phyloP scores from a whole-genome alignment of 1,140 invertebrate species.

The Ceratoteleas bidentatus region DNA sequence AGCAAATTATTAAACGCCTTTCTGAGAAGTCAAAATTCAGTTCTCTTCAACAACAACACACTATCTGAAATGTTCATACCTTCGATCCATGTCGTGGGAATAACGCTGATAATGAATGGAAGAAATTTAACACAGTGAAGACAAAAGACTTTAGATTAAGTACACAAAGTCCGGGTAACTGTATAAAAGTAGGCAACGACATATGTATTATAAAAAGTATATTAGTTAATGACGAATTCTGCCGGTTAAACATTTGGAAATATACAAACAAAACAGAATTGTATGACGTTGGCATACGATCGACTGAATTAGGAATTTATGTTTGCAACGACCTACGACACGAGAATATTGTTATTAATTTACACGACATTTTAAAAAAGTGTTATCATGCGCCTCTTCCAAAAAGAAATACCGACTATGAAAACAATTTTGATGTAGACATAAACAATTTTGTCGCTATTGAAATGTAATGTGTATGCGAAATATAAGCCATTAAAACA shows the following conservation, averaged over 20 bases:
- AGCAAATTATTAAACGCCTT: not conserved
- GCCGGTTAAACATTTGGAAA: slow-evolving; percentile 1
- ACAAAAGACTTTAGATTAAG: not conserved
- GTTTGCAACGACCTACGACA: slow-evolving; percentile 10
- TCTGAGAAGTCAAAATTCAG: not conserved
- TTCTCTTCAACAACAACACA: too few relatives aligned
- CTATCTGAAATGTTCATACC: too few relatives aligned
- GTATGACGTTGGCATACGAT: slow-evolving; percentile 28
- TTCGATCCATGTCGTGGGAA: not conserved
- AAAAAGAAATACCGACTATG: not conserved
- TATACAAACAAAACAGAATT: slow-evolving; percentile 15
- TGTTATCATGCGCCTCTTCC: slow-evolving; percentile 10
- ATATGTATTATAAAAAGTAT: slow-evolving; percentile 18
- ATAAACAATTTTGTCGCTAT: slow-evolving; percentile 16
- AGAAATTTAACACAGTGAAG: slow-evolving; percentile 5
- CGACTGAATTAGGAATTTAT: slow-evolving; percentile 6
- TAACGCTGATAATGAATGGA: not conserved
- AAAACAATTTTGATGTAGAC: slow-evolving; percentile 15
- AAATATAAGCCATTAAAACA: too few relatives aligned
- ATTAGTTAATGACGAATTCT: not conserved
- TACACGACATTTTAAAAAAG: slow-evolving; percentile 20
- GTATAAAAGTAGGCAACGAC: slow-evolving; percentile 8
- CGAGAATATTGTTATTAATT: slow-evolving; percentile 1
- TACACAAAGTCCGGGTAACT: slow-evolving; percentile 1
- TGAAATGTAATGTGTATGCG: slow-evolving; percentile 32